These are phyloP conservation scores for Salminus brasiliensis DNA, from an alignment of 2,113 vertebrate genomes.

Conservation along the genomic window DNA sequence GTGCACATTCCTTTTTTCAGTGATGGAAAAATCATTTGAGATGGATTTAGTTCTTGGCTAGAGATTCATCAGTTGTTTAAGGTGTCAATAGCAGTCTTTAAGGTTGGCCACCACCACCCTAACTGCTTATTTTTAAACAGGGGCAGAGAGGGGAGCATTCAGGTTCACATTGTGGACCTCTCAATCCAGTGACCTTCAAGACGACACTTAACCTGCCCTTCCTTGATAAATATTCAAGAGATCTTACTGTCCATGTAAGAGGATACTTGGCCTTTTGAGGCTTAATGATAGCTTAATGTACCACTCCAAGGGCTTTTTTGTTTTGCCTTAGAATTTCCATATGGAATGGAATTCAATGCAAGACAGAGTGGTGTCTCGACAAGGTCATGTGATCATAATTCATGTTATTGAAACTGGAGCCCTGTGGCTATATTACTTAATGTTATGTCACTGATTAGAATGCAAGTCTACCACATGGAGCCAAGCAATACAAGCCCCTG, in stretches of 20 bases:
- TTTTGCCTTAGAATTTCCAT: neutral
- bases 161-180: constrained; percentile 41
- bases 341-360: neutral
- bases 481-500: neutral
- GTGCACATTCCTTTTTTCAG: constrained; percentile 65
- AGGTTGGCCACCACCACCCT: constrained; percentile 45
- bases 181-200: constrained; percentile 63
- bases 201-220: constrained; percentile 58
- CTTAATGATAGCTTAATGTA: constrained; percentile 14
- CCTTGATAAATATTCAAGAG: constrained; percentile 59
- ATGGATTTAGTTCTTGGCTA: constrained; percentile 66
- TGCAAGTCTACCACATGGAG: neutral
- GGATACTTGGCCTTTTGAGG: neutral
- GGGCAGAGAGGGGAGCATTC: constrained; percentile 53
- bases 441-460: neutral
- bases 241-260: neutral
- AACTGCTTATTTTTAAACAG: constrained; percentile 36
- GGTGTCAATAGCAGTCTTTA: constrained; percentile 68
- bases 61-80: constrained; percentile 73
- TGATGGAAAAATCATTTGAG: constrained; percentile 74
- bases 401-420: constrained; percentile 1
- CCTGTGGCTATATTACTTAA: neutral
- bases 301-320: neutral
- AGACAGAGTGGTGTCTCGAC: neutral
- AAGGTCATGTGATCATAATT: constrained; percentile 1